A percentile compares a stretch with the other conserved stretches of the same genome.
These are phyloP conservation scores for Zapus hudsonius DNA, from an alignment of 2,113 vertebrate species.

Conservation along the genomic window DNA sequence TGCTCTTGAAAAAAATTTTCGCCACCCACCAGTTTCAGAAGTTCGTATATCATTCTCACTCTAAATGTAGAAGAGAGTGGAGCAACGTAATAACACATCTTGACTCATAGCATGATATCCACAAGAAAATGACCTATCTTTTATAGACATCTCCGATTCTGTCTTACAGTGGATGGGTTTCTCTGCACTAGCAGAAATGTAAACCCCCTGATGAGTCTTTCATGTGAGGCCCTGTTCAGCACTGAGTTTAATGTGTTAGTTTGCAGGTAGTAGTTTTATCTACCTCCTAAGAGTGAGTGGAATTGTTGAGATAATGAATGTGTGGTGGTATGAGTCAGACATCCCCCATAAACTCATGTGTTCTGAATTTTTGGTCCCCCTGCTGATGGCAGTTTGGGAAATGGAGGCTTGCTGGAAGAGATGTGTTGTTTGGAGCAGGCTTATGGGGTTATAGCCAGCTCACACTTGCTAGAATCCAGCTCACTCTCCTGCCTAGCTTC, in stretches of 20 bases:
- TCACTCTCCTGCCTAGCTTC: too few relatives aligned
- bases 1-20: slow-evolving; percentile 43
- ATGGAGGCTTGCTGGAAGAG: too few relatives aligned
- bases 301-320: not conserved
- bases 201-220: not conserved
- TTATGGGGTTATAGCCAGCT: too few relatives aligned
- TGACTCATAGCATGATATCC: not conserved
- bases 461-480: too few relatives aligned
- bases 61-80: not conserved
- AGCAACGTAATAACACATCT: not conserved
- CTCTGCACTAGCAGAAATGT: not conserved
- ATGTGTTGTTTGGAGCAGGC: too few relatives aligned
- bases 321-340: too few relatives aligned
- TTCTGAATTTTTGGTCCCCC: too few relatives aligned
- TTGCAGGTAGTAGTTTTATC: not conserved
- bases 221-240: not conserved
- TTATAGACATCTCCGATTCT: not conserved
- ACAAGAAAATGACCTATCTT: not conserved
- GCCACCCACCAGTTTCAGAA: slow-evolving; percentile 38
- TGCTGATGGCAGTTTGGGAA: too few relatives aligned
- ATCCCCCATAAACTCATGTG: too few relatives aligned
- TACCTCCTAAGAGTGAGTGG: not conserved
- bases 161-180: not conserved
- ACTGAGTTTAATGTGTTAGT: not conserved
- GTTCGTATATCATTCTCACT: not conserved